These are phyloP conservation scores for Gymnogyps californianus DNA, from an alignment of 2,113 vertebrate species.

Conservation along the genomic window DNA sequence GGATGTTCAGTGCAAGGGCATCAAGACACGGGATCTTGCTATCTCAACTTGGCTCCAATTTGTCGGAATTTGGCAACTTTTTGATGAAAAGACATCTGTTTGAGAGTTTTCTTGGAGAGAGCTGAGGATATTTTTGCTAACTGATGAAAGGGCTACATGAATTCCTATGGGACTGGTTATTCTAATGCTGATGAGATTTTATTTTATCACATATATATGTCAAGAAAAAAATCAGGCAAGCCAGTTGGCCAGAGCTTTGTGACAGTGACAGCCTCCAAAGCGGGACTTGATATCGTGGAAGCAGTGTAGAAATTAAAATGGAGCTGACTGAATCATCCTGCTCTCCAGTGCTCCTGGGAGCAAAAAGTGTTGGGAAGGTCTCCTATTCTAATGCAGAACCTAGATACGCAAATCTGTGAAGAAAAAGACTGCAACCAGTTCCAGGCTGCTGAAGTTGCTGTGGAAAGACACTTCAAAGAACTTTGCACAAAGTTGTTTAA, in stretches of 20 bases:
- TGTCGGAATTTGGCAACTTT: not conserved
- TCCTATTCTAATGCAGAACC: not conserved
- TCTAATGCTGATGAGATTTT: not conserved
- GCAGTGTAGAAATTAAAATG: not conserved
- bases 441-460: not conserved
- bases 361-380: not conserved
- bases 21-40: not conserved
- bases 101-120: not conserved
- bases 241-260: not conserved
- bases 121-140: not conserved
- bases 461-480: not conserved
- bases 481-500: not conserved
- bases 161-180: not conserved
- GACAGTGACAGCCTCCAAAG: not conserved
- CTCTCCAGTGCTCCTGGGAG: not conserved
- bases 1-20: not conserved
- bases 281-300: not conserved
- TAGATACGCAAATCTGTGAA: not conserved
- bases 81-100: not conserved
- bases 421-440: not conserved
- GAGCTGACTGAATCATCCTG: not conserved
- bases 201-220: not conserved
- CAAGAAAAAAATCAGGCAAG: not conserved
- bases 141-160: not conserved
- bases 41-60: not conserved